Conservation (phyloP, 2,113 vertebrate genomes). For the Melanotaenia duboulayi region DNA sequence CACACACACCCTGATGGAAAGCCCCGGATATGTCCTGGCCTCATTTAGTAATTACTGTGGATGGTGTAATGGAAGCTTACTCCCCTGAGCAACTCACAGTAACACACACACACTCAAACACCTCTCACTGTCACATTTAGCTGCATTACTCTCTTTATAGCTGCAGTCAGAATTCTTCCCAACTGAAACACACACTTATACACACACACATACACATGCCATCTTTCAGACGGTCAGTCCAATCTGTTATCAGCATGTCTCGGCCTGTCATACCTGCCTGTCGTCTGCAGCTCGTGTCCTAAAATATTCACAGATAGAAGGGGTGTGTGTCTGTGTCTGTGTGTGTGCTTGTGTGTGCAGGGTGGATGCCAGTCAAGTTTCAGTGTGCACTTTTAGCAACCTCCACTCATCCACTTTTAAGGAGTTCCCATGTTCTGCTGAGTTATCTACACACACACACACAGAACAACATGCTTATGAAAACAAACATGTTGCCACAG, state of each 20-base stretch:
- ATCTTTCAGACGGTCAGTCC: slow-evolving; percentile 49
- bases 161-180: not conserved
- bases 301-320: slow-evolving; percentile 64
- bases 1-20: slow-evolving; percentile 50
- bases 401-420: slow-evolving; percentile 31
- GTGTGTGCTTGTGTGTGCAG: not conserved
- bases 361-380: slow-evolving; percentile 15
- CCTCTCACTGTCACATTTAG: slow-evolving; percentile 4
- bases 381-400: slow-evolving; percentile 24
- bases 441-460: not conserved
- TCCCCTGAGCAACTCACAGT: slow-evolving; percentile 33
- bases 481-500: too few species aligned
- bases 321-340: slow-evolving; percentile 1
- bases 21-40: slow-evolving; percentile 43
- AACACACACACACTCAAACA: slow-evolving; percentile 16
- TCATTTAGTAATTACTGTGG: slow-evolving; percentile 65
- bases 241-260: slow-evolving; percentile 68
- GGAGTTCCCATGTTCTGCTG: slow-evolving; percentile 48
- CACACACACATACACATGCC: slow-evolving; percentile 22
- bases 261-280: slow-evolving; percentile 68
- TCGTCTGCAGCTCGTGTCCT: slow-evolving; percentile 70
- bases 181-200: slow-evolving; percentile 19
- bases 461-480: too few species aligned
- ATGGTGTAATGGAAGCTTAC: slow-evolving; percentile 60
- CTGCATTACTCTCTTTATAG: slow-evolving; percentile 10